A percentile compares a stretch with the other conserved stretches of the same genome.
Conservation (phyloP, 35 echinoderm and acorn worm species). For the Apostichopus japonicus region DNA sequence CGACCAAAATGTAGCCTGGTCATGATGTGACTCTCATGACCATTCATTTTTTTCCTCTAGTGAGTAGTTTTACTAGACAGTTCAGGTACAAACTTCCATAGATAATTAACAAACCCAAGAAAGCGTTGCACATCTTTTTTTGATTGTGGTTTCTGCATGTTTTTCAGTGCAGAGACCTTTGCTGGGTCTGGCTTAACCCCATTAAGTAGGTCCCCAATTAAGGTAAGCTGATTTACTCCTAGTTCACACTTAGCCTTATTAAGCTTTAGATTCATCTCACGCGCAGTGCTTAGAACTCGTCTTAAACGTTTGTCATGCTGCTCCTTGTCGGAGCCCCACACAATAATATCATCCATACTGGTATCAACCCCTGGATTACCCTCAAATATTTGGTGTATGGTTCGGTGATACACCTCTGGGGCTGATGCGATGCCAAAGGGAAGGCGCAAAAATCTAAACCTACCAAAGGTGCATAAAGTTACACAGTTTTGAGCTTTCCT, state of each 20-base stretch:
- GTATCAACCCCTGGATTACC: conserved; percentile 38
- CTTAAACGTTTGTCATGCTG: neutral
- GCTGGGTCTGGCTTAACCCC: conserved; percentile 22
- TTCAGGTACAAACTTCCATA: conserved; percentile 52
- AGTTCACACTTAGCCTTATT: conserved; percentile 52
- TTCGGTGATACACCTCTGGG: conserved; percentile 49
- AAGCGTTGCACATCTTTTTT: conserved; percentile 48
- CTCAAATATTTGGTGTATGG: conserved; percentile 54
- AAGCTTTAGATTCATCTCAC: conserved; percentile 15
- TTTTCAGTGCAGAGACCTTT: conserved; percentile 45
- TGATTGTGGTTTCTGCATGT: conserved; percentile 57
- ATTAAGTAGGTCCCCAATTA: conserved; percentile 47
- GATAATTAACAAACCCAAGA: conserved; percentile 48
- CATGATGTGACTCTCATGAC: too few relatives aligned
- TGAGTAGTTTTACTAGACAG: neutral
- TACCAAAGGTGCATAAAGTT: conserved; percentile 27
- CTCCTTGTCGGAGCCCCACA: conserved; percentile 36
- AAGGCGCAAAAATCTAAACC: conserved; percentile 47
- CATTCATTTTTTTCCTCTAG: too few relatives aligned
- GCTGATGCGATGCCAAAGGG: conserved; percentile 58
- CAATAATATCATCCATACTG: conserved; percentile 52
- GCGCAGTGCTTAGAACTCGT: neutral
- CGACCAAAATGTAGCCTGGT: conserved; percentile 45
- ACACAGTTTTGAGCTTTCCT: too few relatives aligned
- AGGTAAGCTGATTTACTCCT: conserved; percentile 50